Conservation (phyloP, 2,797 vertebrate genomes). For the Helostoma temminkii region DNA sequence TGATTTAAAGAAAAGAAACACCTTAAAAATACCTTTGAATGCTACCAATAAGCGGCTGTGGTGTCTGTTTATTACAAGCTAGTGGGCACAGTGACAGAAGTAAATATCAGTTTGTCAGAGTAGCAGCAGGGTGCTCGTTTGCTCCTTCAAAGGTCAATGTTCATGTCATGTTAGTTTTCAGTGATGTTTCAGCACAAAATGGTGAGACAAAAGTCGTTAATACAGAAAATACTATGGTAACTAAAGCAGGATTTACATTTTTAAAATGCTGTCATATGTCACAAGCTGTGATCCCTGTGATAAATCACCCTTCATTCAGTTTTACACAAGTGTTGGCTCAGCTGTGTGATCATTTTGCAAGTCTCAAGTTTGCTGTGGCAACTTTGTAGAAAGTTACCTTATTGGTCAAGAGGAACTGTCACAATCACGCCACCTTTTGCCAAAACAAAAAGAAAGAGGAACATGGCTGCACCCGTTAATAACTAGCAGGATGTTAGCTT, state of each 20-base stretch:
- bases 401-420: neutral
- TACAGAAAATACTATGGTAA: too few species aligned
- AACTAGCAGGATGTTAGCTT: neutral
- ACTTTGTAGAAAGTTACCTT: neutral
- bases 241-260: too few species aligned
- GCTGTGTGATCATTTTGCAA: too few species aligned
- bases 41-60: neutral
- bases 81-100: neutral
- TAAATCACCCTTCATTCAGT: too few species aligned
- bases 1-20: conserved; percentile 4
- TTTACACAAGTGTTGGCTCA: too few species aligned
- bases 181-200: too few species aligned
- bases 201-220: too few species aligned
- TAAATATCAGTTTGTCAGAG: neutral
- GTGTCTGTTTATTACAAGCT: neutral
- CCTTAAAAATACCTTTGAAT: neutral
- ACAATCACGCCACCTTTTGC: neutral
- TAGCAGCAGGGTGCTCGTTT: neutral
- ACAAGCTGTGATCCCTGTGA: too few species aligned
- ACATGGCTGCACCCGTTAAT: neutral
- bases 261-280: too few species aligned
- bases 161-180: too few species aligned
- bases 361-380: too few species aligned
- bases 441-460: neutral
- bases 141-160: too few species aligned